phyloP scores from a whole-genome alignment of 2,797 vertebrate genomes.

The Schizothorax lantsangensis region DNA sequence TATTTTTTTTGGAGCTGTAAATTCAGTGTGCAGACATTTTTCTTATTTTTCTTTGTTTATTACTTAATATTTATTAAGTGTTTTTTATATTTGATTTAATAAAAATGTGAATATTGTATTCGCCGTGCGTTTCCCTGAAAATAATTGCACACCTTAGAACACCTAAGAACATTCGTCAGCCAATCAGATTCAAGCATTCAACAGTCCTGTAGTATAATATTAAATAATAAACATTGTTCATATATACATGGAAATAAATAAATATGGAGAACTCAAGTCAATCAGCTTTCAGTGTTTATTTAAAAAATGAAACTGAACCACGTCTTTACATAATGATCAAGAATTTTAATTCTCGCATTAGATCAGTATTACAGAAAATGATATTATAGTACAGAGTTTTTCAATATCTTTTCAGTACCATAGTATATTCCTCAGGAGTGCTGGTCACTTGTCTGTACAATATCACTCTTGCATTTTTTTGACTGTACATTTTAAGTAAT shows the following conservation, averaged over 20 bases:
- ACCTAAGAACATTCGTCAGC: no score
- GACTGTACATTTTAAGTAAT: slow-evolving; percentile 87
- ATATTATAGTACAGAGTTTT: slow-evolving; percentile 94
- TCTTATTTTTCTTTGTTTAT: not conserved
- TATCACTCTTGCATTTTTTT: slow-evolving; percentile 81
- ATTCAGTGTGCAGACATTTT: no score
- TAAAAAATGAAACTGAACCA: slow-evolving; percentile 62
- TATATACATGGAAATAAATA: slow-evolving; percentile 16
- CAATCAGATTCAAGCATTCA: no score
- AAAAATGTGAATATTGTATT: not conserved
- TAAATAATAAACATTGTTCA: not conserved
- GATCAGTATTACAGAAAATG: slow-evolving; percentile 99
- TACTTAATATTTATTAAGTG: not conserved
- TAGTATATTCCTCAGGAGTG: slow-evolving; percentile 87
- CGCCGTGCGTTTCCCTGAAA: no score
- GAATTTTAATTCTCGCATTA: slow-evolving; percentile 95
- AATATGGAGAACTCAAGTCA: not conserved
- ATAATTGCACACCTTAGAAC: no score
- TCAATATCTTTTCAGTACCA: slow-evolving; percentile 88
- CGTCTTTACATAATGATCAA: slow-evolving; percentile 96
- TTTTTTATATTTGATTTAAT: not conserved
- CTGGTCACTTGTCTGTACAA: slow-evolving; percentile 94
- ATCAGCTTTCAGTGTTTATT: slow-evolving; percentile 21
- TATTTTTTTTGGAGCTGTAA: no score
- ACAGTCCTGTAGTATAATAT: no score